phyloP scores from a whole-genome alignment of 2,113 vertebrate genomes.

The Gopherus evgoodei region DNA sequence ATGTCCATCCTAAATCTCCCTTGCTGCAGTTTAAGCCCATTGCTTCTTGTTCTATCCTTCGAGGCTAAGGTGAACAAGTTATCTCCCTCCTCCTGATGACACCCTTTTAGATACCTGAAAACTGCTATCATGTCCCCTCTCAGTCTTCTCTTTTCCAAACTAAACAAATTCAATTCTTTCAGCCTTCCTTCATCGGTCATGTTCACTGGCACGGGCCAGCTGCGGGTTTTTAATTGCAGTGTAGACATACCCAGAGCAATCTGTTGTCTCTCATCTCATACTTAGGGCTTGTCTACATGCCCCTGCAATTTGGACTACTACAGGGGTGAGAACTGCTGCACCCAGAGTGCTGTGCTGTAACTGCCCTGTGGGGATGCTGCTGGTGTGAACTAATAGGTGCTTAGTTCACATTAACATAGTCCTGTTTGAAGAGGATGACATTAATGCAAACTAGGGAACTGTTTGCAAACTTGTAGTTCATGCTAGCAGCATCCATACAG shows the following conservation, averaged over 20 bases:
- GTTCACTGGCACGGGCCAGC: no score
- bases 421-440: background rate
- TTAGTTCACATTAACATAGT: background rate
- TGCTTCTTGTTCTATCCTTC: no score
- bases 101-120: no score
- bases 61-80: no score
- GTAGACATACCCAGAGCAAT: background rate
- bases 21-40: no score
- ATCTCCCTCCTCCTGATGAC: no score
- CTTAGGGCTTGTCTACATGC: background rate
- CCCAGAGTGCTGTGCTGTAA: background rate
- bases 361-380: background rate
- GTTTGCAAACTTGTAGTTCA: background rate
- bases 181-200: no score
- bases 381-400: background rate
- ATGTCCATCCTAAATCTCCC: no score
- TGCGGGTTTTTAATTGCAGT: background rate
- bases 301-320: background rate
- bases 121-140: no score
- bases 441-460: background rate
- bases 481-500: background rate
- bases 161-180: no score
- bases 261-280: background rate
- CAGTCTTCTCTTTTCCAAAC: no score
- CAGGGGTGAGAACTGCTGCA: background rate